A percentile compares a stretch with the other conserved stretches of the same genome.
These are phyloP conservation scores for Mungos mungo DNA, from an alignment of 2,113 vertebrate genomes.

Conservation along the genomic window DNA sequence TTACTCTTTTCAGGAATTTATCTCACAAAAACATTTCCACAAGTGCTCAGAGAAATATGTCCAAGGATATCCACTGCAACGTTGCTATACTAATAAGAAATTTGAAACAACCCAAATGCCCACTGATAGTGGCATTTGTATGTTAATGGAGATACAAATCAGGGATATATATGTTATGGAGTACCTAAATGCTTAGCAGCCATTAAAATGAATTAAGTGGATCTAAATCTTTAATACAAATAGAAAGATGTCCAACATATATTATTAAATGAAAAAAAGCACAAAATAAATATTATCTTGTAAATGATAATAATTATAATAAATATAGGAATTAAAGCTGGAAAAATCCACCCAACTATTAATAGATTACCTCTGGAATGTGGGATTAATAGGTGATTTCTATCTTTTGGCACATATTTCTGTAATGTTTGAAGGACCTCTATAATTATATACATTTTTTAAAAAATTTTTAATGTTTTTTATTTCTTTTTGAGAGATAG, in stretches of 20 bases:
- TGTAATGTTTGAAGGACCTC: background rate
- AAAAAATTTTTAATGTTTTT: too few relatives aligned
- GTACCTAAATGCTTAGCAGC: background rate
- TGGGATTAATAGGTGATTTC: background rate
- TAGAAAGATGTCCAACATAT: background rate
- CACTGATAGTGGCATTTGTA: background rate
- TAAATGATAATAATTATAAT: background rate
- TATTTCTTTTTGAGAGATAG: too few relatives aligned
- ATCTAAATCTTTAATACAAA: background rate
- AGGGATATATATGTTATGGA: background rate
- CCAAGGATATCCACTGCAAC: background rate
- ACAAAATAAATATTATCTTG: background rate
- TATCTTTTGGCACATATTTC: background rate
- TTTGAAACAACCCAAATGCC: background rate
- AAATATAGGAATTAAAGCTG: background rate
- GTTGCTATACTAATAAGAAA: background rate
- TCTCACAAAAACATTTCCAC: constrained; percentile 19
- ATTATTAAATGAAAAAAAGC: background rate
- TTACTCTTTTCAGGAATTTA: constrained; percentile 5
- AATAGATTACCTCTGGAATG: background rate
- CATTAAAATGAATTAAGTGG: background rate
- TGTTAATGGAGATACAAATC: background rate
- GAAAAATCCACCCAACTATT: background rate
- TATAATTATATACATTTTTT: background rate
- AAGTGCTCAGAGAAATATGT: background rate